Evolutionary conservation across 2,888 invertebrate species (phyloP).

Genomic region (Ecliptopera silaceata): DNA sequence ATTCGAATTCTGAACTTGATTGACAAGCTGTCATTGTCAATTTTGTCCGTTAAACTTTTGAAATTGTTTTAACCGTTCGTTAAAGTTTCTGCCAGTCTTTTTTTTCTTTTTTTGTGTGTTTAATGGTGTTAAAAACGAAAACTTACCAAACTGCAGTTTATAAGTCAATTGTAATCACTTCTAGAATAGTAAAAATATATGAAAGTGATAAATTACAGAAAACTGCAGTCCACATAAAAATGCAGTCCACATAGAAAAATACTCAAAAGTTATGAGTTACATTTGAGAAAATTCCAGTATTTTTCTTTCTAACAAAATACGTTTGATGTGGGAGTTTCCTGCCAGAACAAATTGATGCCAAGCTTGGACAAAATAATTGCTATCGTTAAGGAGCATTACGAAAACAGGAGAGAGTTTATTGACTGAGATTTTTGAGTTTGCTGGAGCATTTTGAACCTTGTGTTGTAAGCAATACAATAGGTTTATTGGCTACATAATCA

Average conservation of each 20-base stretch:
- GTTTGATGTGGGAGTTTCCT: neutral
- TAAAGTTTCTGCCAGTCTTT: neutral
- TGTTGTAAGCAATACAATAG: no score
- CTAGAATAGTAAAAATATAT: no score
- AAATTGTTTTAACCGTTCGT: neutral
- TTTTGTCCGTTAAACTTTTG: conserved; percentile 1
- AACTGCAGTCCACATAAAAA: no score
- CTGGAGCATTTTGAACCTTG: neutral
- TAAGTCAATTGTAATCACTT: no score
- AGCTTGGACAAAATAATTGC: conserved; percentile 26
- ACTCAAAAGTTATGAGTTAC: neutral
- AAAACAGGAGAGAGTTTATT: conserved; percentile 21
- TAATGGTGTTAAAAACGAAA: no score
- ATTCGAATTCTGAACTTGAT: conserved; percentile 12
- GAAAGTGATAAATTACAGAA: no score
- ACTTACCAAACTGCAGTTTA: no score
- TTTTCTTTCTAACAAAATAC: conserved; percentile 4
- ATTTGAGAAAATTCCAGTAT: neutral
- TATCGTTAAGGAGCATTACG: conserved; percentile 21
- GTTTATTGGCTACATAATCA: no score
- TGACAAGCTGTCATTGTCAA: conserved; percentile 19
- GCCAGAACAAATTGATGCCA: conserved; percentile 21
- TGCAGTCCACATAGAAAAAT: no score
- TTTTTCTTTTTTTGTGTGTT: no score
- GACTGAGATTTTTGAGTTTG: conserved; percentile 16